phyloP scores from a whole-genome alignment of 2,888 invertebrate genomes.

The Aleiodes testaceus region DNA sequence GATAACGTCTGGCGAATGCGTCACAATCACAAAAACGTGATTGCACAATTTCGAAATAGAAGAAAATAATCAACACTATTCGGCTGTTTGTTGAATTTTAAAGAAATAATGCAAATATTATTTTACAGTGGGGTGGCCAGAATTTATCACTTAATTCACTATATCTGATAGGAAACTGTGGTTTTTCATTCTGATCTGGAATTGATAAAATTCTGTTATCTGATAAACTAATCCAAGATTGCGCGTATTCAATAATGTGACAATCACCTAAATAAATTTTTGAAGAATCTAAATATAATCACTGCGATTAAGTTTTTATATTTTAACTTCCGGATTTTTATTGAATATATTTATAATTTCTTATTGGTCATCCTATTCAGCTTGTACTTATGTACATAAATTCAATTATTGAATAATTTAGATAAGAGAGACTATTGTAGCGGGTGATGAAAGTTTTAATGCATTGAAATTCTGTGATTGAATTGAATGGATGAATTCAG shows the following conservation, averaged over 20 bases:
- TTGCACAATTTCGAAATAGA: neutral
- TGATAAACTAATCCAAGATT: no score
- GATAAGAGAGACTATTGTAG: neutral
- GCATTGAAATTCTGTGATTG: neutral
- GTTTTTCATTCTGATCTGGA: no score
- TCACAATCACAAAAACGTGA: slow-evolving; percentile 18
- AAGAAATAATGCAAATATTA: neutral
- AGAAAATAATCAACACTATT: neutral
- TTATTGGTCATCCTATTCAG: slow-evolving; percentile 53
- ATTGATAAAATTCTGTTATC: no score
- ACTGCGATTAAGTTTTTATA: neutral
- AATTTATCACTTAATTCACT: no score
- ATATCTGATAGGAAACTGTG: no score
- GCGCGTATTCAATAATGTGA: no score
- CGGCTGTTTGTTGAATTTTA: slow-evolving; percentile 10
- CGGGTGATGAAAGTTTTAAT: neutral
- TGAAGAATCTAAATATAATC: no score
- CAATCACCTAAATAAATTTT: no score
- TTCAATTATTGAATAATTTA: slow-evolving; percentile 36
- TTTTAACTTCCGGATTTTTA: neutral
- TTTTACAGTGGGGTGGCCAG: neutral
- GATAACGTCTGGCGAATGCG: no score
- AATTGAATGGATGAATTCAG: neutral
- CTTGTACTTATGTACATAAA: slow-evolving; percentile 57
- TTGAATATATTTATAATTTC: neutral